These are phyloP conservation scores for Achlya flavicornis DNA, from an alignment of 2,888 invertebrate genomes.

Conservation along the genomic window DNA sequence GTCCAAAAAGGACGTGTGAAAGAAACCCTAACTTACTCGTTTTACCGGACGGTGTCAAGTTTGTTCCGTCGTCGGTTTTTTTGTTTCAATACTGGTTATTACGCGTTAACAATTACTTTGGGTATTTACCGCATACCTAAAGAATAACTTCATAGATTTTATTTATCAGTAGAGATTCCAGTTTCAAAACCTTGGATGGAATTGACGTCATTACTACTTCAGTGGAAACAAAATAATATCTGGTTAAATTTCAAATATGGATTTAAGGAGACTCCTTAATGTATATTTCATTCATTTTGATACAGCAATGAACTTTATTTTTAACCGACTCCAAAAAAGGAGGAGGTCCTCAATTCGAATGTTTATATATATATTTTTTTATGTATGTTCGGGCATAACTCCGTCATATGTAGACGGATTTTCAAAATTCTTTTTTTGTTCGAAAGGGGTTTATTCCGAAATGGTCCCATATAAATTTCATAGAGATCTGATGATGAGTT, in stretches of 20 bases:
- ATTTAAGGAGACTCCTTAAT: not conserved
- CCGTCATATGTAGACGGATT: too few species aligned
- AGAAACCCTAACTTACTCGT: slow-evolving; percentile 25
- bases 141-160: not conserved
- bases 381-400: too few species aligned
- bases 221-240: not conserved
- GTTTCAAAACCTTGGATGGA: not conserved
- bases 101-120: not conserved
- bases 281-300: not conserved
- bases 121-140: not conserved
- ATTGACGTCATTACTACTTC: slow-evolving; percentile 1
- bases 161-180: not conserved
- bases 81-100: slow-evolving; percentile 5
- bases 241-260: not conserved
- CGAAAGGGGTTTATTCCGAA: too few species aligned
- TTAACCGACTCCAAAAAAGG: too few species aligned
- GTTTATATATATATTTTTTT: too few species aligned
- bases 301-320: not conserved
- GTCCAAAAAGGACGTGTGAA: slow-evolving; percentile 22
- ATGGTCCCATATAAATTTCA: too few species aligned
- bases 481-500: too few species aligned
- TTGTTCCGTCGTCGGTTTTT: slow-evolving; percentile 20
- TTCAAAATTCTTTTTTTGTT: too few species aligned
- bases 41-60: slow-evolving; percentile 24
- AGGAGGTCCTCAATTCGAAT: too few species aligned